These are phyloP conservation scores for Polyergus mexicanus DNA, from an alignment of 1,140 invertebrate species.

Conservation along the genomic window DNA sequence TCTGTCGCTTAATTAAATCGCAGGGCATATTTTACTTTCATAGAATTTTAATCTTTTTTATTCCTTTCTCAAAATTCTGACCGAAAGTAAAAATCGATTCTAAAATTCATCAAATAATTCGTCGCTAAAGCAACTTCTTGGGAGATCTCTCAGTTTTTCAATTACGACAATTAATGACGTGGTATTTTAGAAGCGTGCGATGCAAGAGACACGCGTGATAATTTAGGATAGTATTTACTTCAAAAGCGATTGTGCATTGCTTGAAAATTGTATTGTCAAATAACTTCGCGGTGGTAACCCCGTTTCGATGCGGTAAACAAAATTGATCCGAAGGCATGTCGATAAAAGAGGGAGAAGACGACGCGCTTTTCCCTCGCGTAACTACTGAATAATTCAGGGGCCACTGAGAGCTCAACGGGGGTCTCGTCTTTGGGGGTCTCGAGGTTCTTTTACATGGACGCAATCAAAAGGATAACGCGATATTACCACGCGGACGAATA, in stretches of 20 bases:
- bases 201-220: background rate
- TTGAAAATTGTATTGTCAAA: slow-evolving; percentile 42
- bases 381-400: slow-evolving; percentile 56
- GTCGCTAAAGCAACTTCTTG: background rate
- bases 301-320: slow-evolving; percentile 38
- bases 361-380: background rate
- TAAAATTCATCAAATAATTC: background rate
- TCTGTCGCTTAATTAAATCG: background rate
- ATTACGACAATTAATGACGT: slow-evolving; percentile 21
- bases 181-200: too few species aligned
- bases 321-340: slow-evolving; percentile 29
- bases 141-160: background rate
- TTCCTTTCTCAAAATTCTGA: background rate
- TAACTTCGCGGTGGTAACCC: background rate
- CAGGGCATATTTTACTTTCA: background rate
- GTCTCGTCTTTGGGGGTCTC: background rate
- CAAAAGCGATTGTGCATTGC: background rate
- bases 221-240: background rate
- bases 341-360: slow-evolving; percentile 2
- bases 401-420: background rate
- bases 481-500: slow-evolving; percentile 31
- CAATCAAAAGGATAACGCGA: slow-evolving; percentile 51
- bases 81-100: background rate
- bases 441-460: slow-evolving; percentile 33
- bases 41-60: background rate